A percentile compares a stretch with the other conserved stretches of the same genome.
phyloP scores from a whole-genome alignment of 2,113 vertebrate genomes.

The Rhegmatorhina hoffmannsi region DNA sequence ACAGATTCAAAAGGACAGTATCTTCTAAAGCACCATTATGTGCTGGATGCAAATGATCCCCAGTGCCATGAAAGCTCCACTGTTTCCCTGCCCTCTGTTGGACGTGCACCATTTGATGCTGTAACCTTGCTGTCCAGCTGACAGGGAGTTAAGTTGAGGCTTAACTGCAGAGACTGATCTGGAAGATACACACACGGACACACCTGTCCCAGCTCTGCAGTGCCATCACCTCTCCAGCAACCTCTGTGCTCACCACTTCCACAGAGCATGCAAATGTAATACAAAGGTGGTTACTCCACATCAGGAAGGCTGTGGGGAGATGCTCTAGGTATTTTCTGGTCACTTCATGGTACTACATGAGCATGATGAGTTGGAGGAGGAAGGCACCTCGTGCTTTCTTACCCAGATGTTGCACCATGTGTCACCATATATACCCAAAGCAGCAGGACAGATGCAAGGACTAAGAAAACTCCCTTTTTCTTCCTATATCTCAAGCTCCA shows the following conservation, averaged over 20 bases:
- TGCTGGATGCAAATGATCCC: slow-evolving; percentile 16
- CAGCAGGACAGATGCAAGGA: background rate
- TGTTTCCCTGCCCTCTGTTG: background rate
- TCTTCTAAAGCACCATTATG: slow-evolving; percentile 47
- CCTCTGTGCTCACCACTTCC: background rate
- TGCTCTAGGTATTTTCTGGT: background rate
- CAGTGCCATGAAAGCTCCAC: slow-evolving; percentile 43
- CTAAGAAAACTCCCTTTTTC: background rate
- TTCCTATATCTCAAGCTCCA: background rate
- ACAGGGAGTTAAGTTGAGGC: background rate
- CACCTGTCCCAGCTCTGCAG: background rate
- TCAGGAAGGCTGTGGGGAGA: background rate
- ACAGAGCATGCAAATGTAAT: accelerated
- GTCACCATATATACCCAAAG: background rate
- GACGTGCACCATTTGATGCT: background rate
- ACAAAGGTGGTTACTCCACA: background rate
- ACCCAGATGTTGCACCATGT: background rate
- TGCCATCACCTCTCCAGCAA: background rate
- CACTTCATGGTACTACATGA: background rate
- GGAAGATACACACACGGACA: background rate
- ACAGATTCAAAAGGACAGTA: background rate
- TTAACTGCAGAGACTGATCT: background rate
- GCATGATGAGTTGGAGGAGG: background rate
- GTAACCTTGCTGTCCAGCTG: slow-evolving; percentile 26
- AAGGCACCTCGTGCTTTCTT: background rate